Evolutionary conservation across 2,888 invertebrate species (phyloP), one percentile per base, ranked within the genome.

Genomic region (Lagria hirta): DNA sequence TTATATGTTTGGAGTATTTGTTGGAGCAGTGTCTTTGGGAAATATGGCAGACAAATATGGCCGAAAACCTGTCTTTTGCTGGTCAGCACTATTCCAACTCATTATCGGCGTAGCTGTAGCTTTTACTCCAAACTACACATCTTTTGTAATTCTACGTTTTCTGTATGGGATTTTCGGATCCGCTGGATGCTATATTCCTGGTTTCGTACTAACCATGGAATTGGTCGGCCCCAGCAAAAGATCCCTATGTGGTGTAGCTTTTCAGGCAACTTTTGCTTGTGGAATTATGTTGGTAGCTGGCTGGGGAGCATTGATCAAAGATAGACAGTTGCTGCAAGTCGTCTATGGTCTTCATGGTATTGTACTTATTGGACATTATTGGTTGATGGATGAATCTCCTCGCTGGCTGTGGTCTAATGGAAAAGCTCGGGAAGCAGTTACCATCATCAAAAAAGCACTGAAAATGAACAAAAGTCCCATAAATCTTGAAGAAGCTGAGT

Each of bases 331-430:
- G 56, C 75, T 91, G n/a, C 91, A 91, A 73, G 53, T 88, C 1
- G 72, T 86, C 2, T 89, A 89, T 60, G 90, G 89, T 1, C 70
- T 87, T 16, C 91, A 91, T 59, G 80, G 85, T 33, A 69, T 82
- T 10, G 64, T 88, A 0, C 75, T 91, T 1, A 69, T 90, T 17
- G 84, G 81, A 1, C 89, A 91, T 63, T 88, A 88, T 79, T 90
- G 91, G 91, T 71, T 88, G 3, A 84, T 92, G 80, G 90, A 91
- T 57, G 91, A 92, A 72, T 91, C 90, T 4, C 89, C 90, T 0
- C 78, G 90, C 8, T 92, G 91, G 91, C 70, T 91, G 4, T 91
- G 91, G 90, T 82, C 84, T 18, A 88, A 90, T 65, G 90, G 89
- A 1, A 76, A 83, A 28, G 73, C 78, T 0, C 76, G 77, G 32